These are phyloP conservation scores for Trypoxylus dichotomus DNA, from an alignment of 1,140 invertebrate genomes.

Conservation along the genomic window DNA sequence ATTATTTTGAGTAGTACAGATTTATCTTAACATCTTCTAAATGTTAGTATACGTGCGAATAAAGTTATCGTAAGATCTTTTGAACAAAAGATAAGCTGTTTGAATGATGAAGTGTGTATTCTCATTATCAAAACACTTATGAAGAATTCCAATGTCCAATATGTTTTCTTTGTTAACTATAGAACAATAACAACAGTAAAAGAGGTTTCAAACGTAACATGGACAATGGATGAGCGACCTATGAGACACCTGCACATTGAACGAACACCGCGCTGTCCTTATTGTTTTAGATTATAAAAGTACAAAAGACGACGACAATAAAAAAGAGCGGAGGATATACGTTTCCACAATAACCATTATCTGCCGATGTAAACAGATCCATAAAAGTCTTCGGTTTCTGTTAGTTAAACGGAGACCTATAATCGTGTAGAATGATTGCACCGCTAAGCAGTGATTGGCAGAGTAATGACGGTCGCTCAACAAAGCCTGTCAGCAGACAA, in stretches of 20 bases:
- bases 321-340: slow-evolving; percentile 18
- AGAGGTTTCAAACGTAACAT: background rate
- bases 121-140: background rate
- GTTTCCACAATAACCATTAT: slow-evolving; percentile 30
- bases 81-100: background rate
- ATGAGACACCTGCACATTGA: slow-evolving; percentile 6
- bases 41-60: too few relatives aligned
- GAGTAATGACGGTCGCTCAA: slow-evolving; percentile 49
- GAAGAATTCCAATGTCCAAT: background rate
- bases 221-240: background rate
- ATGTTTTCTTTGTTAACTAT: slow-evolving; percentile 11
- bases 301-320: slow-evolving; percentile 28
- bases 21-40: too few relatives aligned
- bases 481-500: slow-evolving; percentile 48
- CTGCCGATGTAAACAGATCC: slow-evolving; percentile 27
- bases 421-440: slow-evolving; percentile 33
- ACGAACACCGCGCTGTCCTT: slow-evolving; percentile 9
- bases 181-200: background rate
- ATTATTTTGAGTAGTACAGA: too few relatives aligned
- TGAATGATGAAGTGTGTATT: background rate
- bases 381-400: slow-evolving; percentile 29
- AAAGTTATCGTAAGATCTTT: background rate
- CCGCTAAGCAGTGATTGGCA: slow-evolving; percentile 45
- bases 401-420: slow-evolving; percentile 26
- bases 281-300: slow-evolving; percentile 27